Base-by-base conservation (phyloP, 2,113 vertebrate genomes). In the Anser cygnoides region DNA sequence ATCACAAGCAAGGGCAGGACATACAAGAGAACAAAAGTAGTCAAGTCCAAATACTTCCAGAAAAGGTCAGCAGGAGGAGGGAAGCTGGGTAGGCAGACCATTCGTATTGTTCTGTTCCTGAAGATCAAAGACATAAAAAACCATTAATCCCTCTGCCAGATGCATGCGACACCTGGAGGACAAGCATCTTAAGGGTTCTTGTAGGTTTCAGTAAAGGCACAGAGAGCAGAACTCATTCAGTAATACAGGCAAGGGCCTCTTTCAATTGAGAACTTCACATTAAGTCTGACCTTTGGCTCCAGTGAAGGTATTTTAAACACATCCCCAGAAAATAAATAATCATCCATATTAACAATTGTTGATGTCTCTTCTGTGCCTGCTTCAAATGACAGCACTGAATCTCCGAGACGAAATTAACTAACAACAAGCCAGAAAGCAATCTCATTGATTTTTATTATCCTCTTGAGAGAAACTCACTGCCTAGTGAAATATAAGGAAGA, bases 21-120 rank as follows among this genome's bases (percentile, higher is more conserved):
- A 8, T 98, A 98, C 59, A 98, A 92, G 31, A 98, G 97, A 33
- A 98, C 92, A 87, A 99, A 98, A 1, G 98, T 98, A 59, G 97
- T 94, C 91, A 98, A 87, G 87, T 98, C 98, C 91, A 98, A 84
- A 87, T 98, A 98, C 92, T 98, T 98, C 98, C 98, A 98, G 61
- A 97, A 98, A 29, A 98, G 97, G 44, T 98, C 98, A 28, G 98
- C 97, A 20, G 98, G 98, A 73, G 97, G 96, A 44, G 98, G 98
- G 80, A 98, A 98, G 91, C 95, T 98, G 73, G 98, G 97, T 18
- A 98, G 97, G 85, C 98, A 99, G 26, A 97, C 97, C 85, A 93
- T 97, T 55, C 98, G 95, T 26, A 97, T 97, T 16, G 97, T 97
- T 73, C 93, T 93, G 94, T 98, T 98, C 70, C 98, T 98, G 96